Evolutionary conservation across 1,140 invertebrate genomes (phyloP), one percentile per base, ranked within the genome.

Genomic region (Apis cerana): DNA sequence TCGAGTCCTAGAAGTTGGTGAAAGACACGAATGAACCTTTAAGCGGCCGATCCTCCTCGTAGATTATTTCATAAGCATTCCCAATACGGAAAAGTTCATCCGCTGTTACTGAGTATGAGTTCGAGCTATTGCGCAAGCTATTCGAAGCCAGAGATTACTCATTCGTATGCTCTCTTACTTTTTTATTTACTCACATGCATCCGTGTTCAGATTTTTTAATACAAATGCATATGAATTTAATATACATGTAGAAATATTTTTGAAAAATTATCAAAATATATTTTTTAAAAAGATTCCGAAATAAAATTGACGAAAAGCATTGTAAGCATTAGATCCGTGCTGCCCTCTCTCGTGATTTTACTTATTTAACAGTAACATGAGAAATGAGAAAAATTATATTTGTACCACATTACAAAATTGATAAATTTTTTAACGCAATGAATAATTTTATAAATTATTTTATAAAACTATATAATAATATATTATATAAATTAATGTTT

Each of bases 31-130:
- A 82, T 83, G 87, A 87, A 90, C 86, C 87, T 89, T 89, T 89
- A 89, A 81, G 85, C 79, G 78, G 82, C 83, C 77, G 83, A 91
- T 91, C 84, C 75, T 88, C 88, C 83, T 82, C 61, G 75, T 84
- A 89, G 88, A 92, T 92, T 92, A 91, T 92, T 92, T 92, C 92
- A 92, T 91, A 92, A 92, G 90, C 90, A 88, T 92, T 90, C 91
- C 81, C 91, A 88, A 92, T 92, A 90, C 87, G 91, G 91, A 92
- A 92, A 92, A 92, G 91, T 91, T 90, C 90, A 91, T 89, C 89
- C 84, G 86, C 83, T 90, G 77, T 84, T 89, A 88, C 86, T 75
- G 85, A 76, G 62, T 64, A 74, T 15, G 58, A 85, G 75, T 58
- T 48, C 48, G 23, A 70, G 83, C 61, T 52, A 75, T 91, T 91